Conservation (phyloP, 2,797 vertebrate genomes). For the Acrocephalus scirpaceus region DNA sequence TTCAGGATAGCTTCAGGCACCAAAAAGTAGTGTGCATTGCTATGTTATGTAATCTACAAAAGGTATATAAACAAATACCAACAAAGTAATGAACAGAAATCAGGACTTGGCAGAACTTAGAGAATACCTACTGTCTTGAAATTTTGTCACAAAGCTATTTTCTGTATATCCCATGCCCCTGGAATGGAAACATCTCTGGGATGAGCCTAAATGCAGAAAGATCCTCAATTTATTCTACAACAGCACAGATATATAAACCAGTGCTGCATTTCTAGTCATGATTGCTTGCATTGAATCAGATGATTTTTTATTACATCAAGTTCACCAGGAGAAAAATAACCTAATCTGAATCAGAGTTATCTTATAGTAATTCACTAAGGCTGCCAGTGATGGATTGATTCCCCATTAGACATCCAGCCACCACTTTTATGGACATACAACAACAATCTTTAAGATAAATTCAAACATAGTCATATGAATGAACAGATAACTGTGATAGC, state of each 20-base stretch:
- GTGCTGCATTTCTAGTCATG: background rate
- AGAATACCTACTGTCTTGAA: background rate
- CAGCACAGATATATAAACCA: background rate
- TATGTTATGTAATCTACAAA: background rate
- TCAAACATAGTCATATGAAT: background rate
- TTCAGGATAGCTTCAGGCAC: background rate
- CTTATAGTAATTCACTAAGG: background rate
- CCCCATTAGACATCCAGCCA: background rate
- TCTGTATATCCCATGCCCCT: background rate
- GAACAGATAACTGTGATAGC: background rate
- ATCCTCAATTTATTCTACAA: background rate
- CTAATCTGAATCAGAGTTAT: background rate
- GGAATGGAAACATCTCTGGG: background rate
- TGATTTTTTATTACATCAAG: background rate
- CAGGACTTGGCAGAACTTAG: background rate
- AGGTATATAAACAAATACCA: background rate
- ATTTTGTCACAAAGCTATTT: background rate
- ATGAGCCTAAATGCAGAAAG: background rate
- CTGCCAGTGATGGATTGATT: background rate
- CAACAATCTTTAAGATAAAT: background rate
- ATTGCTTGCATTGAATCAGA: background rate
- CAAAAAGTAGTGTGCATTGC: background rate
- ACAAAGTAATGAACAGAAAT: background rate
- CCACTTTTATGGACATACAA: background rate
- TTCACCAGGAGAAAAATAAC: background rate